Percentiles rank a stretch among this genome's conserved stretches.
phyloP scores from a whole-genome alignment of 2,113 vertebrate species.

The Murina feae region DNA sequence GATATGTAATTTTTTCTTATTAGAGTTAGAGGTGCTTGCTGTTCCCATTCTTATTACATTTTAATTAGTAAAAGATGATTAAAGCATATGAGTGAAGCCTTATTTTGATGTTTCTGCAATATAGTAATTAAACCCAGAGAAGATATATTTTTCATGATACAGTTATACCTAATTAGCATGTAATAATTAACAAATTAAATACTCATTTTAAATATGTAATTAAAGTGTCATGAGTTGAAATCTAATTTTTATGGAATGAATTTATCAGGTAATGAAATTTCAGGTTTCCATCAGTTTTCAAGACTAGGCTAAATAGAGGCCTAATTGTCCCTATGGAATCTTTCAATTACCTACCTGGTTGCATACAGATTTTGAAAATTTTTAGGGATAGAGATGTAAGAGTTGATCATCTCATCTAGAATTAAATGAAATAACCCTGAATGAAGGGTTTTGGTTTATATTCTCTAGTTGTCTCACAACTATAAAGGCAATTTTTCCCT shows the following conservation, averaged over 20 bases:
- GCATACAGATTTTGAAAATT: constrained; percentile 64
- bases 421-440: constrained; percentile 58
- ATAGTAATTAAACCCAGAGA: constrained; percentile 73
- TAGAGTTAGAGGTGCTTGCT: constrained; percentile 62
- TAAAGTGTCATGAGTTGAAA: constrained; percentile 78
- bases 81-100: constrained; percentile 74
- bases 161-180: constrained; percentile 78
- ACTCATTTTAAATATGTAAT: constrained; percentile 76
- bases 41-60: constrained; percentile 66
- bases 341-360: constrained; percentile 57
- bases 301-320: constrained; percentile 48
- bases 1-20: constrained; percentile 41
- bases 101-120: constrained; percentile 70
- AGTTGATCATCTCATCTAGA: constrained; percentile 59
- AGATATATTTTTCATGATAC: constrained; percentile 79
- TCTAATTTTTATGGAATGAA: constrained; percentile 70
- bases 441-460: constrained; percentile 54
- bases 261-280: constrained; percentile 62
- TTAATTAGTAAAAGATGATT: constrained; percentile 67
- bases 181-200: constrained; percentile 81
- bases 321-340: constrained; percentile 68
- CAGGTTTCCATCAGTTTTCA: constrained; percentile 64
- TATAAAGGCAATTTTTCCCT: constrained; percentile 27
- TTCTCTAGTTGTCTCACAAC: constrained; percentile 59
- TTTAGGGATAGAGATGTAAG: constrained; percentile 62